Evolutionary conservation across 2,888 invertebrate genomes (phyloP), one percentile per base, ranked within the genome.

Genomic region (Athrips mouffetella): DNA sequence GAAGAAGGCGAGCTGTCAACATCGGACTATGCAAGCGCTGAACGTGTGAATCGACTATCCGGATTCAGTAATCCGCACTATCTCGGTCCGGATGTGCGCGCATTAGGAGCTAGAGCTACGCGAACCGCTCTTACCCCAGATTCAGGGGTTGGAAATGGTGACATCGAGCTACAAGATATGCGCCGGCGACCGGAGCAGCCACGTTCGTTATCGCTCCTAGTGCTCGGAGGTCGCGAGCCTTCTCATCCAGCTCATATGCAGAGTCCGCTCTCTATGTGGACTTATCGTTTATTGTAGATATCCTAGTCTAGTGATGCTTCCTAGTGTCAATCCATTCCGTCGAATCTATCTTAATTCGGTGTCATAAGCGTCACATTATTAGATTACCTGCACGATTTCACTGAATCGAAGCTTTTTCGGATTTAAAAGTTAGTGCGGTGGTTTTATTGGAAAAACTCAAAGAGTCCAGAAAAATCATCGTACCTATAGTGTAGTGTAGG

Each of bases 211-310:
- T 74, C 71, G 49, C 41, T 84, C 56, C 59, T 86, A 62, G 60
- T 96, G 49, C 90, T 94, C 51, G 96, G 96, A 0, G 96, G 96
- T 0, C 92, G 92, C 62, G 95, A 96, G 73, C 92, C 93, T 42
- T 93, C 94, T 10, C 94, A 94, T 61, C 91, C 93, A 2, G 94
- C 94, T 11, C 90, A 93, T 48, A 92, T 94, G 63, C 92, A 93
- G 66, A 88, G 93, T 62, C 95, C 95, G 7, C 90, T 95, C 29
- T 93, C 94, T 8, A 90, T 95, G 67, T 95, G 95, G 95, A 92
- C 92, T 61, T 89, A 94, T 55, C 91, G 93, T 60, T 75, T 94
- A 53, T 57, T 81, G 57, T 84, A 75, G 61, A 6, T 33, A 7
- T 15, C 33, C 16, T n/a, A n/a, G 31, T 13, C 15, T 11, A 13